Conservation (phyloP, 2,888 invertebrate genomes). For the Pollenia angustigena region DNA sequence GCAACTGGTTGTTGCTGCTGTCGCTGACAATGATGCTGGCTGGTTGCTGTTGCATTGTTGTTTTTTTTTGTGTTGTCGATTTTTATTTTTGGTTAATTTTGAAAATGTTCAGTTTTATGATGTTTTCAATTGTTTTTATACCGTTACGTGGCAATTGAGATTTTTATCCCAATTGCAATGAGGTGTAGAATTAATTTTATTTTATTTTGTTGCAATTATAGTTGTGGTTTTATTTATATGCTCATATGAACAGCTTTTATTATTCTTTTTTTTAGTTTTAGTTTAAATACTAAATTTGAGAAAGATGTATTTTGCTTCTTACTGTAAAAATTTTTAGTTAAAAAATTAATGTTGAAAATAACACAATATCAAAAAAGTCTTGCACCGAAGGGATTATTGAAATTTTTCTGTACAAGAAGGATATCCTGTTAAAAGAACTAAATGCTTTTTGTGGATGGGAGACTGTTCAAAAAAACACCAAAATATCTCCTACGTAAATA, state of each 20-base stretch:
- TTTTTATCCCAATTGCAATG: slow-evolving; percentile 70
- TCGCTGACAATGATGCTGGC: slow-evolving; percentile 48
- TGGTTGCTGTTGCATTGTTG: slow-evolving; percentile 17
- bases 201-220: slow-evolving; percentile 44
- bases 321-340: no score
- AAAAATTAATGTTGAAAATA: no score
- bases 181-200: slow-evolving; percentile 68
- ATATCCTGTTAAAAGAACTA: no score
- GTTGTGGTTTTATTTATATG: slow-evolving; percentile 28
- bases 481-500: no score
- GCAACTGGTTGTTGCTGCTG: slow-evolving; percentile 74
- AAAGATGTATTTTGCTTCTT: background rate
- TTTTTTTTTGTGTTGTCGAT: slow-evolving; percentile 38
- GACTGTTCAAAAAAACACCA: no score
- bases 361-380: no score
- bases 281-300: background rate
- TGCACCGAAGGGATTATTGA: no score
- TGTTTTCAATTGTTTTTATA: slow-evolving; percentile 70
- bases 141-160: slow-evolving; percentile 70
- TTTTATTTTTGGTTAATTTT: slow-evolving; percentile 65
- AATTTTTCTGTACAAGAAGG: no score
- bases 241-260: slow-evolving; percentile 4
- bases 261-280: background rate
- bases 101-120: slow-evolving; percentile 69
- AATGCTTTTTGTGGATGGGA: no score